These are phyloP conservation scores for Romanogobio albipinnatus DNA, from an alignment of 2,113 vertebrate genomes.

Conservation along the genomic window DNA sequence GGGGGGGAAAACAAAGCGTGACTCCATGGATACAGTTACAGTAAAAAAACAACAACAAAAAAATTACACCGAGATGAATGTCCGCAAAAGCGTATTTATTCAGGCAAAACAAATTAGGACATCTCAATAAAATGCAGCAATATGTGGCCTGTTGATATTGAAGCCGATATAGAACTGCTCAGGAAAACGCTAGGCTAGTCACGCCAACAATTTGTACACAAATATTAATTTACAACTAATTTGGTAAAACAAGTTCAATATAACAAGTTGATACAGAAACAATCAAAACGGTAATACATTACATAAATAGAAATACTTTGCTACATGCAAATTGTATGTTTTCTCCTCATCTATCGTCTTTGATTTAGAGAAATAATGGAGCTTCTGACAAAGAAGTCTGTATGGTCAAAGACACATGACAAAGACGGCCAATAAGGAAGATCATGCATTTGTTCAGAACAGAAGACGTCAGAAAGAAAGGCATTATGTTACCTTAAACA, in stretches of 20 bases:
- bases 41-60: not conserved
- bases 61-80: slow-evolving; percentile 35
- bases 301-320: slow-evolving; percentile 50
- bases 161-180: slow-evolving; percentile 61
- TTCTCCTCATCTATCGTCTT: slow-evolving; percentile 24
- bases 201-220: slow-evolving; percentile 60
- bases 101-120: slow-evolving; percentile 69
- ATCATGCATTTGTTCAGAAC: slow-evolving; percentile 52
- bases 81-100: slow-evolving; percentile 64
- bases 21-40: not conserved
- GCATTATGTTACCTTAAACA: slow-evolving; percentile 35
- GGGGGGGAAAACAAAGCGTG: no score
- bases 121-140: slow-evolving; percentile 64
- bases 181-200: slow-evolving; percentile 47
- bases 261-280: slow-evolving; percentile 45
- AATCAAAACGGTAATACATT: slow-evolving; percentile 45
- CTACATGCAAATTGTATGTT: slow-evolving; percentile 54
- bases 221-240: slow-evolving; percentile 52
- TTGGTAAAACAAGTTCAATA: slow-evolving; percentile 58
- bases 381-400: slow-evolving; percentile 21
- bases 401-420: slow-evolving; percentile 7
- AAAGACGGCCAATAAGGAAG: slow-evolving; percentile 40
- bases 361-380: slow-evolving; percentile 22
- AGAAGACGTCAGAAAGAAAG: slow-evolving; percentile 40
- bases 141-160: slow-evolving; percentile 57